Evolutionary conservation across 1,140 invertebrate species (phyloP).

Genomic region (Drosophila biarmipes): DNA sequence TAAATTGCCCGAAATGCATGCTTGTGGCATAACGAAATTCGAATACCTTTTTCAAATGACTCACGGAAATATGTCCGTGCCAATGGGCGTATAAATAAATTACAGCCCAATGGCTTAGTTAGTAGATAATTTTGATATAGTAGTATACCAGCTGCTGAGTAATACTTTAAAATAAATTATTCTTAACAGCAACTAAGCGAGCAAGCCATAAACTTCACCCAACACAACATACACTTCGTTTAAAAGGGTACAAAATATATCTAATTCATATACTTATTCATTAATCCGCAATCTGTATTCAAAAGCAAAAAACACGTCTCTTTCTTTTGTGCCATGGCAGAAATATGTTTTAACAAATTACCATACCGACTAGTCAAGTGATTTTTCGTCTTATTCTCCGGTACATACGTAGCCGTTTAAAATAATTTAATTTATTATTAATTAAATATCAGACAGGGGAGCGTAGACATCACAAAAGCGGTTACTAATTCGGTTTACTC

Average conservation of each 20-base stretch:
- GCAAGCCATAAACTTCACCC: background rate
- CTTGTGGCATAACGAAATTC: slow-evolving; percentile 32
- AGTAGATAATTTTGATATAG: background rate
- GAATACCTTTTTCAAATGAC: slow-evolving; percentile 47
- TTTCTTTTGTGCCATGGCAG: slow-evolving; percentile 8
- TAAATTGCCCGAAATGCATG: slow-evolving; percentile 42
- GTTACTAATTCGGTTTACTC: slow-evolving; percentile 12
- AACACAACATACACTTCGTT: background rate
- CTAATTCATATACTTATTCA: slow-evolving; percentile 5
- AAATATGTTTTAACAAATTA: slow-evolving; percentile 48
- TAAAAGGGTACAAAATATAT: slow-evolving; percentile 13
- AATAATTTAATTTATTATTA: slow-evolving; percentile 10
- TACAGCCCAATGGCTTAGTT: background rate
- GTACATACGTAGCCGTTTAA: slow-evolving; percentile 1
- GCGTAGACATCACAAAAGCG: slow-evolving; percentile 24
- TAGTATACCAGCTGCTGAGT: background rate
- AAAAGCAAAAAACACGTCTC: slow-evolving; percentile 4
- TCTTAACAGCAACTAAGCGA: background rate
- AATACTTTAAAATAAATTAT: background rate
- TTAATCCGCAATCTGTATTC: slow-evolving; percentile 7
- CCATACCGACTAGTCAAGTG: slow-evolving; percentile 50
- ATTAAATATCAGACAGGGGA: slow-evolving; percentile 4
- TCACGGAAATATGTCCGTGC: slow-evolving; percentile 2
- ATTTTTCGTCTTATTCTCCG: slow-evolving; percentile 19
- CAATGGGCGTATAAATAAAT: background rate